Evolutionary conservation across 2,113 vertebrate species (phyloP).

Genomic region (Trichomycterus rosablanca): DNA sequence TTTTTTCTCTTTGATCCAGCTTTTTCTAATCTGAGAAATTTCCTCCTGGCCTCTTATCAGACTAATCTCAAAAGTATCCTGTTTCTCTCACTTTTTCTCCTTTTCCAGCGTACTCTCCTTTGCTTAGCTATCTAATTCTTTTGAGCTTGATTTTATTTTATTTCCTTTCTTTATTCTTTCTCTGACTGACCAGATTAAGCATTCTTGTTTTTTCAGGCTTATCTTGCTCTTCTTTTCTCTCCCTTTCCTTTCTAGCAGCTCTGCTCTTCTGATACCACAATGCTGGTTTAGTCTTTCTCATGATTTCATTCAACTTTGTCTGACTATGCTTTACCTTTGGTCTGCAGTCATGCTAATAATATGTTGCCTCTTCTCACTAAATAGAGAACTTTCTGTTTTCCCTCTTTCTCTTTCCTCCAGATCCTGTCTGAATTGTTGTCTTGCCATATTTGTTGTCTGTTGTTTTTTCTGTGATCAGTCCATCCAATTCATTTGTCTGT

Average conservation of each 20-base stretch:
- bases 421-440: slow-evolving; percentile 40
- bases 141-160: slow-evolving; percentile 54
- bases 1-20: slow-evolving; percentile 46
- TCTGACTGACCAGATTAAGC: slow-evolving; percentile 71
- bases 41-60: slow-evolving; percentile 53
- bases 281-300: slow-evolving; percentile 56
- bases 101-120: slow-evolving; percentile 55
- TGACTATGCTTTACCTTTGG: too few species aligned
- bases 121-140: slow-evolving; percentile 55
- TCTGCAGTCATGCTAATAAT: slow-evolving; percentile 66
- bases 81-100: slow-evolving; percentile 57
- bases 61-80: slow-evolving; percentile 55
- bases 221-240: slow-evolving; percentile 50
- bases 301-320: slow-evolving; percentile 56
- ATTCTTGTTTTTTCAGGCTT: slow-evolving; percentile 74
- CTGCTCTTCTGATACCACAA: slow-evolving; percentile 58
- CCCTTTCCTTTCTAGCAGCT: slow-evolving; percentile 69
- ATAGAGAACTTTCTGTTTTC: slow-evolving; percentile 49
- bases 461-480: slow-evolving; percentile 16
- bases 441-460: slow-evolving; percentile 35
- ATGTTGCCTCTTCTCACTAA: slow-evolving; percentile 63
- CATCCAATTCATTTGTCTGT: slow-evolving; percentile 9
- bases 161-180: slow-evolving; percentile 56
- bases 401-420: slow-evolving; percentile 32
- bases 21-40: slow-evolving; percentile 45